A percentile compares a stretch with the other conserved stretches of the same genome.
phyloP scores from a whole-genome alignment of 2,113 vertebrate genomes.

The Scolopax mira region DNA sequence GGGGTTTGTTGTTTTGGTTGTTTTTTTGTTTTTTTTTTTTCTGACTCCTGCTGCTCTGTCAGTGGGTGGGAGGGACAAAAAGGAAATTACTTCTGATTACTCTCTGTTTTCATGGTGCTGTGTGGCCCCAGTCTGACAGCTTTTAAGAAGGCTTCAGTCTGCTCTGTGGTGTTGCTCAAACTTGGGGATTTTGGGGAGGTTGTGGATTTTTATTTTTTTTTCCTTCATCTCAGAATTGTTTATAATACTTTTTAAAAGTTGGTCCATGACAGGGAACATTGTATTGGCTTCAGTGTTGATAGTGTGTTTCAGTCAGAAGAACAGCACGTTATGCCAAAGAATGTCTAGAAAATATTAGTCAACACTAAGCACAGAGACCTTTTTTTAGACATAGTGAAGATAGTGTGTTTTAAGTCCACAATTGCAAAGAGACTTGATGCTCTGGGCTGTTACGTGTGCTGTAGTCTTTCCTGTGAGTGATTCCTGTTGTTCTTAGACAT shows the following conservation, averaged over 20 bases:
- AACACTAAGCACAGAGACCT: neutral
- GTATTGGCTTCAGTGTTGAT: conserved; percentile 9
- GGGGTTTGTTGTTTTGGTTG: neutral
- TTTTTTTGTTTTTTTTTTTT: conserved; percentile 1
- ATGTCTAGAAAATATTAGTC: conserved; percentile 39
- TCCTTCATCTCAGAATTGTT: neutral
- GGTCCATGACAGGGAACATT: neutral
- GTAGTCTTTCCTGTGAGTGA: neutral
- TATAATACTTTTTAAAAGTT: neutral
- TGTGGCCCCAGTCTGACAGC: conserved; percentile 24
- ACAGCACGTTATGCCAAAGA: neutral
- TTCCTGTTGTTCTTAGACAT: neutral
- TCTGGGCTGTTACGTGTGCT: neutral
- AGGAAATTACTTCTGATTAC: conserved; percentile 73
- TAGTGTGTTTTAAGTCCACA: conserved; percentile 2
- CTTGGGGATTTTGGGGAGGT: neutral
- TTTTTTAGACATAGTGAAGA: neutral
- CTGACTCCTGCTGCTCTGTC: conserved; percentile 60
- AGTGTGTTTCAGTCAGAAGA: neutral
- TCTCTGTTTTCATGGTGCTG: conserved; percentile 42
- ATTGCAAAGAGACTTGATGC: neutral
- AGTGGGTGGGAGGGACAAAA: conserved; percentile 66
- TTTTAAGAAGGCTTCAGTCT: conserved; percentile 24
- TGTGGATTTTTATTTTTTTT: neutral
- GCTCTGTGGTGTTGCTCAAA: neutral